phyloP scores from a whole-genome alignment of 2,797 vertebrate genomes.

The Falco concolor region DNA sequence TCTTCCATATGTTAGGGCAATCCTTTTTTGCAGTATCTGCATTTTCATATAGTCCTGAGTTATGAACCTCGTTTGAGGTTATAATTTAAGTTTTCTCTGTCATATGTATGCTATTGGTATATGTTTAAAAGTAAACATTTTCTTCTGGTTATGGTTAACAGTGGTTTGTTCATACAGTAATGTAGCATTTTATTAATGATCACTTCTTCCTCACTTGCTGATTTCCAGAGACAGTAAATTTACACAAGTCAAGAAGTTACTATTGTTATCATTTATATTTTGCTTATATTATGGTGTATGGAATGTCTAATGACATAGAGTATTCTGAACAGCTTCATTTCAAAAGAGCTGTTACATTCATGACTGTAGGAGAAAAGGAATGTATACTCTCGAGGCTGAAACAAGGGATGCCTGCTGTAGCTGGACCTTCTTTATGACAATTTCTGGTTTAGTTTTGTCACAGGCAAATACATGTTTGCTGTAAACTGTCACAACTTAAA shows the following conservation, averaged over 20 bases:
- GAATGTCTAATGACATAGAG: background rate
- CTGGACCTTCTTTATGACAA: background rate
- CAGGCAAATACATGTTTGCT: background rate
- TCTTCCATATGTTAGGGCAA: background rate
- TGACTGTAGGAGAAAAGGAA: background rate
- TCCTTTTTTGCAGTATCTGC: background rate
- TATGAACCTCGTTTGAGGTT: background rate
- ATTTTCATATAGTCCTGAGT: background rate
- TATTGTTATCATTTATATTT: background rate
- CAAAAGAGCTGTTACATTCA: background rate
- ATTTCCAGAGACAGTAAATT: background rate
- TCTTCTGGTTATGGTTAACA: background rate
- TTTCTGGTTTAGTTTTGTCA: background rate
- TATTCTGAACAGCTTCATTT: background rate
- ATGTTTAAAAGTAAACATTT: background rate
- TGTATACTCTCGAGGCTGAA: background rate
- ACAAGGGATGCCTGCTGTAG: background rate
- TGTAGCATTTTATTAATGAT: background rate
- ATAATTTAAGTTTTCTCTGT: background rate
- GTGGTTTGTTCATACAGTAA: background rate
- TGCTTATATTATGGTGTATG: background rate
- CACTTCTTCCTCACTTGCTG: background rate
- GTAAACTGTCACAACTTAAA: background rate
- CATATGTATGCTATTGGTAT: background rate
- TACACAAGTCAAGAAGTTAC: background rate